These are phyloP conservation scores for Eristalinus sepulchralis DNA, from an alignment of 2,888 invertebrate genomes.

Conservation along the genomic window DNA sequence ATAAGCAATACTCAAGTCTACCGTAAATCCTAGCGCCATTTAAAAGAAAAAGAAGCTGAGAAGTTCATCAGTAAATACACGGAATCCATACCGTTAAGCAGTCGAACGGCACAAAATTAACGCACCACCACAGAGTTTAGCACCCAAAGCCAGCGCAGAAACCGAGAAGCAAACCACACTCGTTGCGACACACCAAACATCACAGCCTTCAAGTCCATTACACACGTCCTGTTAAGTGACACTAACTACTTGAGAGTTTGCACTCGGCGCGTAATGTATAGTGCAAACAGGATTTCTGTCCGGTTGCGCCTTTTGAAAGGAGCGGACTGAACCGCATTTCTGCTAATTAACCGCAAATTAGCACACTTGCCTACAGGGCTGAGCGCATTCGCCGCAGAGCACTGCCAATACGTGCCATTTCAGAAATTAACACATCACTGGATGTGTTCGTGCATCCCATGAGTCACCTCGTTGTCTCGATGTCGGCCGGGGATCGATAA, in stretches of 20 bases:
- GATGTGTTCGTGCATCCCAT: slow-evolving; percentile 14
- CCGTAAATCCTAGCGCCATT: too few species aligned
- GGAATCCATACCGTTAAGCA: too few species aligned
- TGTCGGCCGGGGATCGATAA: neutral
- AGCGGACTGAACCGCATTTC: slow-evolving; percentile 57
- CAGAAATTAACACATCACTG: slow-evolving; percentile 57
- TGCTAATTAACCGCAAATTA: slow-evolving; percentile 69
- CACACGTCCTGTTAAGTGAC: slow-evolving; percentile 38
- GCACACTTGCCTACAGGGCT: slow-evolving; percentile 55
- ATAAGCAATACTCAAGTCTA: too few species aligned
- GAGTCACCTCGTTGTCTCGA: slow-evolving; percentile 51
- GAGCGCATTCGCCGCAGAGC: slow-evolving; percentile 29
- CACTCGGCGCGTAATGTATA: slow-evolving; percentile 50
- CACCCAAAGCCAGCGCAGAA: neutral
- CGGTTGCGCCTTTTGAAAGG: slow-evolving; percentile 43
- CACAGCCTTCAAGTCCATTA: neutral
- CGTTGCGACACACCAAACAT: neutral
- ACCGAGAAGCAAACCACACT: neutral
- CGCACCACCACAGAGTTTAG: neutral
- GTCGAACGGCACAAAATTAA: neutral
- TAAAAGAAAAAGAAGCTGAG: too few species aligned
- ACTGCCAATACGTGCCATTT: slow-evolving; percentile 43
- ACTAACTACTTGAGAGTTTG: slow-evolving; percentile 52
- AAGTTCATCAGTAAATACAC: too few species aligned
- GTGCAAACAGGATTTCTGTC: slow-evolving; percentile 35